Evolutionary conservation across 53 echinoderm and acorn worm genomes (phyloP).

Genomic region (Arbacia lixula): DNA sequence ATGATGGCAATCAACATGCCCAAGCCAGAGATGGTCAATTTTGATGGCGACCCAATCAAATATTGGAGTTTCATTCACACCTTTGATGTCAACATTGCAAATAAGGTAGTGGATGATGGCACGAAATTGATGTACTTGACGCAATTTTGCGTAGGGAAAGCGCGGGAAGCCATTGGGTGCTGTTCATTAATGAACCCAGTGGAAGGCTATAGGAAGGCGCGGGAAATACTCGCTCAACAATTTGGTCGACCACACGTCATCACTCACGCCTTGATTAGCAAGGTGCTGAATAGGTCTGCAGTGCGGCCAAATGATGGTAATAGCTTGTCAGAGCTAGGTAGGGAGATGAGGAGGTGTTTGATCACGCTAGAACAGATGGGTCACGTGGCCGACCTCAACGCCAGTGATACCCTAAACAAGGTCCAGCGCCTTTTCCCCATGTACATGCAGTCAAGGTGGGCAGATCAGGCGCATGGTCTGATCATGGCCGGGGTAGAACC

Average conservation of each 20-base stretch:
- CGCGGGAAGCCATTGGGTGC: not conserved
- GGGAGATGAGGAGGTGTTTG: conserved; percentile 58
- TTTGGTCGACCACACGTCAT: conserved; percentile 6
- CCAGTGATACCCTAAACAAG: conserved; percentile 23
- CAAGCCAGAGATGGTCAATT: not conserved
- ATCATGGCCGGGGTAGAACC: not conserved
- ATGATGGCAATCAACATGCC: conserved; percentile 24
- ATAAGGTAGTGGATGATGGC: not conserved
- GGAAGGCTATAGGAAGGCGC: not conserved
- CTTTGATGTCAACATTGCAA: conserved; percentile 3
- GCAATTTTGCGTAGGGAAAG: conserved; percentile 8
- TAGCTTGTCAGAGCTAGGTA: conserved; percentile 42
- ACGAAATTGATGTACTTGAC: not conserved
- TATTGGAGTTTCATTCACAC: conserved; percentile 5
- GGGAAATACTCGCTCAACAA: not conserved
- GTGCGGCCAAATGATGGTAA: conserved; percentile 50
- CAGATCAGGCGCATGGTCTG: not conserved
- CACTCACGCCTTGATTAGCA: not conserved
- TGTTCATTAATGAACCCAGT: not conserved
- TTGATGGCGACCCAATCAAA: conserved; percentile 3
- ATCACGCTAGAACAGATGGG: conserved; percentile 51
- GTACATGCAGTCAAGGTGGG: conserved; percentile 19
- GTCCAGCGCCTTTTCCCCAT: conserved; percentile 6
- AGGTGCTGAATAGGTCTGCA: not conserved
- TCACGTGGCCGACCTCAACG: conserved; percentile 50